Evolutionary conservation across 1,140 invertebrate genomes (phyloP).

Genomic region (Maniola jurtina): DNA sequence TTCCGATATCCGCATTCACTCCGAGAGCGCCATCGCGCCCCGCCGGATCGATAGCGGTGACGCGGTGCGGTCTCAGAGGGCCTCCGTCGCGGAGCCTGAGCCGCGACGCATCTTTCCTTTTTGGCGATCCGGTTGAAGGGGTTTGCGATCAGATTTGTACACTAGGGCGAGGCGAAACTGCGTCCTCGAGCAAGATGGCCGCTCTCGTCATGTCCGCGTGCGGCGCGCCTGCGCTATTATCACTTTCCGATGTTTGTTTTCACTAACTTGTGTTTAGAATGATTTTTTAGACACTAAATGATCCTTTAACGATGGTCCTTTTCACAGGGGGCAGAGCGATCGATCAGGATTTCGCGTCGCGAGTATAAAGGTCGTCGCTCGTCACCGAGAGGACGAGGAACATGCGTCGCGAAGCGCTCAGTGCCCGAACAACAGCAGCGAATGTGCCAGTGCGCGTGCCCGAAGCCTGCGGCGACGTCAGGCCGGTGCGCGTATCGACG

Average conservation of each 20-base stretch:
- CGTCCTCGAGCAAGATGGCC: conserved; percentile 71
- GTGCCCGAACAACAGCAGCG: conserved; percentile 45
- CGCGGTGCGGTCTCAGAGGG: conserved; percentile 70
- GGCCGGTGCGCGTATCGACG: conserved; percentile 69
- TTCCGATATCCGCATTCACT: conserved; percentile 74
- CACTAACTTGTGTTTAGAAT: conserved; percentile 45
- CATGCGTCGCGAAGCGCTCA: conserved; percentile 48
- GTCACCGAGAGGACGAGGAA: conserved; percentile 42
- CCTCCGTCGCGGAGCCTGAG: conserved; percentile 51
- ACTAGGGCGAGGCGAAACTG: conserved; percentile 74
- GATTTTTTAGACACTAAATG: conserved; percentile 37
- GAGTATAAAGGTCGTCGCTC: conserved; percentile 31
- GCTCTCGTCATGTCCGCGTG: conserved; percentile 70
- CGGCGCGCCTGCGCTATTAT: conserved; percentile 68
- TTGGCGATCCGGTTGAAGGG: conserved; percentile 26
- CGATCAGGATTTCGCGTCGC: conserved; percentile 45
- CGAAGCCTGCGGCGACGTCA: conserved; percentile 61
- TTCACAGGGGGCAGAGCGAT: conserved; percentile 36
- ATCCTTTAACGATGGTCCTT: conserved; percentile 25
- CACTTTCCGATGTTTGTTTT: conserved; percentile 72
- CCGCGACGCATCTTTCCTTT: conserved; percentile 51
- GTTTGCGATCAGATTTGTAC: conserved; percentile 45
- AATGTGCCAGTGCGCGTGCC: conserved; percentile 53
- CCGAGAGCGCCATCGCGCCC: conserved; percentile 68
- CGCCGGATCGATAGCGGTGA: conserved; percentile 72